Percentiles rank a stretch among this genome's conserved stretches.
Evolutionary conservation across 2,113 vertebrate species (phyloP).

Genomic region (Syngnathoides biaculeatus): DNA sequence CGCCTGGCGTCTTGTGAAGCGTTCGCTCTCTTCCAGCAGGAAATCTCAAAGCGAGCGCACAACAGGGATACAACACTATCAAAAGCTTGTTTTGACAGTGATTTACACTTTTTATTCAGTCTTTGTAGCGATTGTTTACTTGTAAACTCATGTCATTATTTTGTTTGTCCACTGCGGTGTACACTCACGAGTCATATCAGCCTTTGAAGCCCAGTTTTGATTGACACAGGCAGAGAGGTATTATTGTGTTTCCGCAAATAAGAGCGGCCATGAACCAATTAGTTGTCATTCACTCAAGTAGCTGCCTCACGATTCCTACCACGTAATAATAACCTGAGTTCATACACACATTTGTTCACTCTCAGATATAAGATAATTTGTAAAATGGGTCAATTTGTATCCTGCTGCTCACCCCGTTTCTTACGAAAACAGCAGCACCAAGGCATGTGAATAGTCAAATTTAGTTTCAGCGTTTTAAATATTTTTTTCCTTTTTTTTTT

Average conservation of each 20-base stretch:
- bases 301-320: not conserved
- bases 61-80: constrained; percentile 34
- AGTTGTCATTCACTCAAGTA: not conserved
- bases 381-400: not conserved
- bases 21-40: constrained; percentile 30
- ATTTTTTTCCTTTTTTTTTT: too few species aligned
- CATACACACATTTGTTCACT: not conserved
- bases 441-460: not conserved
- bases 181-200: not conserved
- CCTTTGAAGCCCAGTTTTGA: not conserved
- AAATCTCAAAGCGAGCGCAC: constrained; percentile 31
- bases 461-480: not conserved
- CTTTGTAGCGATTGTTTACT: constrained; percentile 14
- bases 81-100: constrained; percentile 43
- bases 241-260: not conserved
- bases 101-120: constrained; percentile 29
- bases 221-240: not conserved
- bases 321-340: not conserved
- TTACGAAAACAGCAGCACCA: not conserved
- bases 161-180: not conserved
- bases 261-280: not conserved
- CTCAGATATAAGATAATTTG: too few species aligned
- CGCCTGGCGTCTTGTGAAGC: constrained; percentile 47
- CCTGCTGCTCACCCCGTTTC: not conserved
- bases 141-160: not conserved